These are phyloP conservation scores for Limnephilus lunatus DNA, from an alignment of 2,888 invertebrate genomes.

Conservation along the genomic window DNA sequence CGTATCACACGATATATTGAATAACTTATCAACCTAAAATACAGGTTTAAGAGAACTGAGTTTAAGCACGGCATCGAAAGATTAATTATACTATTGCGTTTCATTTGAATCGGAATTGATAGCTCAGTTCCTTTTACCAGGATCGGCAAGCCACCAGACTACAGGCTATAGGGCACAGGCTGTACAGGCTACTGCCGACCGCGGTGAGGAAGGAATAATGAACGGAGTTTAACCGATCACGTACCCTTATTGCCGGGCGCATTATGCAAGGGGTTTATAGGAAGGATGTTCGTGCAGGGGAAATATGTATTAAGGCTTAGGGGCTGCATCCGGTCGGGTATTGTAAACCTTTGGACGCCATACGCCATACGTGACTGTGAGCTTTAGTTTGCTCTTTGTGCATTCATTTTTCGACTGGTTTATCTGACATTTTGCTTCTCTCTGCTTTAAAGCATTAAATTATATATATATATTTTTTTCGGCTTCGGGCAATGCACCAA, in stretches of 20 bases:
- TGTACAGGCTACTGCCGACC: background rate
- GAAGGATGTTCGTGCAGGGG: constrained; percentile 35
- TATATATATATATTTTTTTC: no score
- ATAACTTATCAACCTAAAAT: background rate
- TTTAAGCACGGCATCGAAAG: background rate
- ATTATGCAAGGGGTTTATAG: constrained; percentile 22
- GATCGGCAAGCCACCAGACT: background rate
- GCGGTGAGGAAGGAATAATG: background rate
- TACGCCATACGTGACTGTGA: constrained; percentile 1
- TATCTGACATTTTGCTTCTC: background rate
- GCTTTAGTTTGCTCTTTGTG: background rate
- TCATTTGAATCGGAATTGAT: background rate
- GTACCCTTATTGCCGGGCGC: background rate
- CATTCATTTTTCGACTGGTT: background rate
- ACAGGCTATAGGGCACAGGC: no score
- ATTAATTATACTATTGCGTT: background rate
- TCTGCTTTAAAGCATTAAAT: background rate
- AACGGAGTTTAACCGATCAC: background rate
- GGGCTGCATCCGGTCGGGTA: background rate
- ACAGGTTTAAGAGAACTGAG: background rate
- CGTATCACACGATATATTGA: background rate
- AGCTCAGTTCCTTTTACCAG: background rate
- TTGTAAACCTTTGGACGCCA: background rate
- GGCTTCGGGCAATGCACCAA: no score
- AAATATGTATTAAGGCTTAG: constrained; percentile 21